Evolutionary conservation across 2,113 vertebrate species (phyloP).

Genomic region (Chaetodon auriga): DNA sequence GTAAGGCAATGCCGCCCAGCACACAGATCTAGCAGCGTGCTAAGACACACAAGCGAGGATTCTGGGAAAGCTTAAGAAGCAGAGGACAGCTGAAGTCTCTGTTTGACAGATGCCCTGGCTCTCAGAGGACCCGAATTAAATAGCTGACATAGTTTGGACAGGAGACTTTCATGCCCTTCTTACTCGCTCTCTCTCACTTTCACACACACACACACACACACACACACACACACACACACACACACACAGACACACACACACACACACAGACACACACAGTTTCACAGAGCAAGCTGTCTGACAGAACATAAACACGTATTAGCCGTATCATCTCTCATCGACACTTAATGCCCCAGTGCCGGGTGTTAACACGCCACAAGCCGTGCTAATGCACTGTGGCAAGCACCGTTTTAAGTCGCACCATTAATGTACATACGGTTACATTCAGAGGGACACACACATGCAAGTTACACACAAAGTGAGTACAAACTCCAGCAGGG

Average conservation of each 20-base stretch:
- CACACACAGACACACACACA: slow-evolving; percentile 6
- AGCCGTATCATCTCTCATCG: slow-evolving; percentile 70
- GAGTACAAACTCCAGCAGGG: not conserved
- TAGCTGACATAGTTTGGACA: slow-evolving; percentile 71
- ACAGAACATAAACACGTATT: slow-evolving; percentile 76
- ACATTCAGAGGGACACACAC: slow-evolving; percentile 1
- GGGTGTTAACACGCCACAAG: slow-evolving; percentile 72
- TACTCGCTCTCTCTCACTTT: slow-evolving; percentile 17
- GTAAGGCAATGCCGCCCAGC: slow-evolving; percentile 25
- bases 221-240: slow-evolving; percentile 23
- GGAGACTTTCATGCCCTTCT: slow-evolving; percentile 63
- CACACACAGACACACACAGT: slow-evolving; percentile 25
- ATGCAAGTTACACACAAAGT: not conserved
- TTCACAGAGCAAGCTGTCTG: slow-evolving; percentile 44
- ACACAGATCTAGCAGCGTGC: not conserved
- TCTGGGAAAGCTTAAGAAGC: slow-evolving; percentile 48
- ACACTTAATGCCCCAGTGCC: slow-evolving; percentile 55
- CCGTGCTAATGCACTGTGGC: slow-evolving; percentile 60
- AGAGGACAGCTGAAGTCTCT: slow-evolving; percentile 71
- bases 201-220: slow-evolving; percentile 30
- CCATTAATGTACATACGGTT: not conserved
- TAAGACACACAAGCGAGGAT: slow-evolving; percentile 28
- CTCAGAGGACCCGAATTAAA: slow-evolving; percentile 60
- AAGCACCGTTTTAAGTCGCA: slow-evolving; percentile 25
- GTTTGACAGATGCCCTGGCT: slow-evolving; percentile 70